Percentiles rank a stretch among this genome's conserved stretches.
Evolutionary conservation across 2,797 vertebrate species (phyloP).

Genomic region (Morelia viridis): DNA sequence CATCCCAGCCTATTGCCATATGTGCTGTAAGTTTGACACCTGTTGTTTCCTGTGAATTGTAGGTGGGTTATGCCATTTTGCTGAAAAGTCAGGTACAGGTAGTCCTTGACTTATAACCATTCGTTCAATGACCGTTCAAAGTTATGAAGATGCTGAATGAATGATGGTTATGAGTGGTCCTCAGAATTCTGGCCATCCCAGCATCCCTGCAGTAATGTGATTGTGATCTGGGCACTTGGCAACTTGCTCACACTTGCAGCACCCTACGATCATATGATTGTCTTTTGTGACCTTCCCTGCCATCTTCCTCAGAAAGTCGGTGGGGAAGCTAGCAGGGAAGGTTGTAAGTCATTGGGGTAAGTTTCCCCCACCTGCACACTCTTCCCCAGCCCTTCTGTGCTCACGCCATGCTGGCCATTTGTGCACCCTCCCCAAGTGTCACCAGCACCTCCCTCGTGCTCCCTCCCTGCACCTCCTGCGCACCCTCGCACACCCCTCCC

Average conservation of each 20-base stretch:
- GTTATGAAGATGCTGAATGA: background rate
- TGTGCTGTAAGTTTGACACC: conserved; percentile 85
- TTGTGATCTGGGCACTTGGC: background rate
- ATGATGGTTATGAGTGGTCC: background rate
- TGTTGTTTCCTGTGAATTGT: background rate
- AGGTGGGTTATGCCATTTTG: background rate
- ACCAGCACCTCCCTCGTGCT: background rate
- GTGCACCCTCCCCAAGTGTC: background rate
- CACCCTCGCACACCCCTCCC: too few relatives aligned
- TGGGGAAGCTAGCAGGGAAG: background rate
- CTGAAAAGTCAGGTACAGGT: background rate
- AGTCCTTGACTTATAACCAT: background rate
- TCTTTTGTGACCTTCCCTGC: background rate
- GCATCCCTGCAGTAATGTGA: background rate
- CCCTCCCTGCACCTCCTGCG: background rate
- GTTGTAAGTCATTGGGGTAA: background rate
- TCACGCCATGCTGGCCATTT: background rate
- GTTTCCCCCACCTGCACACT: background rate
- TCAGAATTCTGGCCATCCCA: too few relatives aligned
- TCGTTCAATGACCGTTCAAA: background rate
- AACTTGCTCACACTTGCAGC: background rate
- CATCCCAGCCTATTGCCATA: conserved; percentile 96
- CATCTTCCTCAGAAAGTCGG: too few relatives aligned
- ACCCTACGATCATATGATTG: background rate
- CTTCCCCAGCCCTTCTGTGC: background rate